Evolutionary conservation across 2,888 invertebrate species (phyloP).

Genomic region (Smittia sp.): DNA sequence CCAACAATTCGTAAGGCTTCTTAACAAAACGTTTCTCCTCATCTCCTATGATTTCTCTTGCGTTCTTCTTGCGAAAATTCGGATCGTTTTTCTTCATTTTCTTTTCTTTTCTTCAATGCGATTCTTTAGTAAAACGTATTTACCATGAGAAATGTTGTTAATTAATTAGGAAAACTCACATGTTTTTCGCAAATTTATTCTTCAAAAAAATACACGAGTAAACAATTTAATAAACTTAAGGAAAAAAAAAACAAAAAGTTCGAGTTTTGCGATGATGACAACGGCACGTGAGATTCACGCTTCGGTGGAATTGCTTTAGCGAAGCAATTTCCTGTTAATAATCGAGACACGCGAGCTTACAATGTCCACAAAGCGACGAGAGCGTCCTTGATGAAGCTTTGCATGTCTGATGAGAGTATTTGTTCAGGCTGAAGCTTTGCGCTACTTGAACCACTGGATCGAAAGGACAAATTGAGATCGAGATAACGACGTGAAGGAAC

Average conservation of each 20-base stretch:
- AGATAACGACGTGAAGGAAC: too few species aligned
- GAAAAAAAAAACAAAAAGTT: slow-evolving; percentile 11
- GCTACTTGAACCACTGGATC: too few species aligned
- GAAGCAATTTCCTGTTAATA: background rate
- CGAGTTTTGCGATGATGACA: too few species aligned
- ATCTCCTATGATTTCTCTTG: background rate
- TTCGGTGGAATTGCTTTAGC: too few species aligned
- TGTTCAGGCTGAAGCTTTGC: too few species aligned
- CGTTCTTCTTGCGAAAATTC: background rate
- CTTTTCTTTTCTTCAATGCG: background rate
- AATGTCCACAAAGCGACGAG: too few species aligned
- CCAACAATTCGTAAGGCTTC: background rate
- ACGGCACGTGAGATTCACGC: too few species aligned
- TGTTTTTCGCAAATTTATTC: slow-evolving; percentile 39
- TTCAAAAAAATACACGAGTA: slow-evolving; percentile 31
- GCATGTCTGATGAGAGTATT: too few species aligned
- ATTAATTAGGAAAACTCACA: slow-evolving; percentile 30
- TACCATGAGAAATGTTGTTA: slow-evolving; percentile 37
- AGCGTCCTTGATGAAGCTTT: too few species aligned
- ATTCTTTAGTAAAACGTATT: slow-evolving; percentile 13
- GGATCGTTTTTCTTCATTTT: background rate
- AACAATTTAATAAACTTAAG: slow-evolving; percentile 33
- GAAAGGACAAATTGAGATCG: too few species aligned
- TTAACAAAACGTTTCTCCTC: background rate
- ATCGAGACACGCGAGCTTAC: too few species aligned